phyloP scores from a whole-genome alignment of 2,888 invertebrate species.

The Gymnocheta viridis region DNA sequence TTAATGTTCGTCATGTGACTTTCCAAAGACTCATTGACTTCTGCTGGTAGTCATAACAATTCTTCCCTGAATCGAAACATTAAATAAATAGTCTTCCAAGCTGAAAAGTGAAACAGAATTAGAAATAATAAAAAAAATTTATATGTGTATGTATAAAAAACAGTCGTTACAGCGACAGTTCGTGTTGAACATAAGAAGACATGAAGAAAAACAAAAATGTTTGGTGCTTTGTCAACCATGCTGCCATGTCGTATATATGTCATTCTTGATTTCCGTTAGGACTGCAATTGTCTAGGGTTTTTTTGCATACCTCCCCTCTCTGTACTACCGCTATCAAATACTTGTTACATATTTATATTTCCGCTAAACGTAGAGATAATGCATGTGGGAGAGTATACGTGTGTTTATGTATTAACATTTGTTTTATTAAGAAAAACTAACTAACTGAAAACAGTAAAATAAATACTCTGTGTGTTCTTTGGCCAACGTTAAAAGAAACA shows the following conservation, averaged over 20 bases:
- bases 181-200: neutral
- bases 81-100: no score
- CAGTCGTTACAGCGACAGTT: neutral
- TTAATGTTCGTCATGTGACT: no score
- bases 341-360: neutral
- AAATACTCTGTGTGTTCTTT: neutral
- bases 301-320: neutral
- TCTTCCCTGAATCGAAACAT: no score
- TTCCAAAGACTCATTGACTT: no score
- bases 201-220: neutral
- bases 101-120: no score
- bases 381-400: neutral
- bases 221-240: slow-evolving; percentile 6
- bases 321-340: neutral
- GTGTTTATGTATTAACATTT: neutral
- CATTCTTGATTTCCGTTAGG: slow-evolving; percentile 58
- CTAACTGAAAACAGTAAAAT: slow-evolving; percentile 9
- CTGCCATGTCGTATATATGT: slow-evolving; percentile 50
- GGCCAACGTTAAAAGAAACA: neutral
- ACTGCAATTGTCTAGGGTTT: slow-evolving; percentile 21
- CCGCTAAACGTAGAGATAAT: neutral
- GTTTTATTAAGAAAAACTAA: slow-evolving; percentile 4
- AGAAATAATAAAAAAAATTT: no score
- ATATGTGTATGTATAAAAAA: no score
- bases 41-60: no score